Conservation (phyloP, 37 sponge, comb jelly and placozoan genomes). For the Corticium candelabrum region DNA sequence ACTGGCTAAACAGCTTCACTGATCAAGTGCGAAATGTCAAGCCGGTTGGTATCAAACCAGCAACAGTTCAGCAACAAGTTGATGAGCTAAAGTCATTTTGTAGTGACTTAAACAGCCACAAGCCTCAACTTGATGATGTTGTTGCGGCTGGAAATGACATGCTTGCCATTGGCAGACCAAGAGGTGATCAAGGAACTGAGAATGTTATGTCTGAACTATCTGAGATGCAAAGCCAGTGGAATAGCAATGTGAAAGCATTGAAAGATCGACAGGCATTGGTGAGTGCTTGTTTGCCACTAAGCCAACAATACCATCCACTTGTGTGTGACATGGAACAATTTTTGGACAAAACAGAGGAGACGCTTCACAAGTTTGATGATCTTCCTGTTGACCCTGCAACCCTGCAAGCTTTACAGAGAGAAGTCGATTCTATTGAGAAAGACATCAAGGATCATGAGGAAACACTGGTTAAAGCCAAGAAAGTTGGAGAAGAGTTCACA, state of each 20-base stretch:
- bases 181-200: background rate
- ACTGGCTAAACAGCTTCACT: background rate
- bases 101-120: background rate
- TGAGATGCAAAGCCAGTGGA: background rate
- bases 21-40: background rate
- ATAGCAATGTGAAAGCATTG: background rate
- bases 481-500: background rate
- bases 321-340: too few relatives aligned
- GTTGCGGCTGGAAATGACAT: background rate
- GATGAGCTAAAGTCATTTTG: conserved; percentile 7
- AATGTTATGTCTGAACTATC: background rate
- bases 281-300: background rate
- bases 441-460: too few relatives aligned
- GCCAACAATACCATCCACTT: too few relatives aligned
- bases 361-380: too few relatives aligned
- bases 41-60: background rate
- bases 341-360: too few relatives aligned
- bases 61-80: conserved; percentile 11
- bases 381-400: too few relatives aligned
- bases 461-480: too few relatives aligned
- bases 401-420: too few relatives aligned
- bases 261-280: background rate
- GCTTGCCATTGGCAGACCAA: background rate
- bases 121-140: background rate
- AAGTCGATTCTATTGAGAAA: background rate